Evolutionary conservation across 2,113 vertebrate species (phyloP).

Genomic region (Meles meles): DNA sequence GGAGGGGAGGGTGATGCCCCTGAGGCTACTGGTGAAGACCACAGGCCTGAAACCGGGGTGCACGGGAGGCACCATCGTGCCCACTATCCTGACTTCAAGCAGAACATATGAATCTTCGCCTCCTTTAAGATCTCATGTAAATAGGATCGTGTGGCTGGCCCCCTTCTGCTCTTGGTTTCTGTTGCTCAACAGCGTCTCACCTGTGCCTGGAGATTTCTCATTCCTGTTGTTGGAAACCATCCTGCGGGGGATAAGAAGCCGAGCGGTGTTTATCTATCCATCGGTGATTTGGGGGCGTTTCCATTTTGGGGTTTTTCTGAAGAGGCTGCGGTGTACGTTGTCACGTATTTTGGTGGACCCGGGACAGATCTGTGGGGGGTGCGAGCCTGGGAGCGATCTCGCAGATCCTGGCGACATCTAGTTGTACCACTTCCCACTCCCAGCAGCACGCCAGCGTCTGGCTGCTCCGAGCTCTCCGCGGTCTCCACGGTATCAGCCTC

Average conservation of each 20-base stretch:
- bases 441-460: background rate
- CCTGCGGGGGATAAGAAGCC: no score
- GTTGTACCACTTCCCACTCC: background rate
- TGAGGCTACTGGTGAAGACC: background rate
- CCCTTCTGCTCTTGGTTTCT: background rate
- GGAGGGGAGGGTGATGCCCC: background rate
- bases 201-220: background rate
- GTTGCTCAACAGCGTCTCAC: background rate
- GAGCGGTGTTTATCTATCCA: background rate
- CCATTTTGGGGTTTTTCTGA: no score
- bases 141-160: background rate
- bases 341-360: background rate
- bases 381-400: background rate
- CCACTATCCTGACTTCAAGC: background rate
- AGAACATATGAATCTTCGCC: background rate
- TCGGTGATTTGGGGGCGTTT: no score
- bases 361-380: background rate
- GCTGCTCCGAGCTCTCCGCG: rapidly evolving
- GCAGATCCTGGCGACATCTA: background rate
- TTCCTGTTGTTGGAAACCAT: no score
- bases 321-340: no score
- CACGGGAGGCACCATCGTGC: background rate
- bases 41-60: background rate
- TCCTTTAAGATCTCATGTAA: background rate
- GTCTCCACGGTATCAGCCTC: no score